Base-by-base conservation (phyloP, 2,888 invertebrate genomes). In the Chrysotoxum bicinctum region DNA sequence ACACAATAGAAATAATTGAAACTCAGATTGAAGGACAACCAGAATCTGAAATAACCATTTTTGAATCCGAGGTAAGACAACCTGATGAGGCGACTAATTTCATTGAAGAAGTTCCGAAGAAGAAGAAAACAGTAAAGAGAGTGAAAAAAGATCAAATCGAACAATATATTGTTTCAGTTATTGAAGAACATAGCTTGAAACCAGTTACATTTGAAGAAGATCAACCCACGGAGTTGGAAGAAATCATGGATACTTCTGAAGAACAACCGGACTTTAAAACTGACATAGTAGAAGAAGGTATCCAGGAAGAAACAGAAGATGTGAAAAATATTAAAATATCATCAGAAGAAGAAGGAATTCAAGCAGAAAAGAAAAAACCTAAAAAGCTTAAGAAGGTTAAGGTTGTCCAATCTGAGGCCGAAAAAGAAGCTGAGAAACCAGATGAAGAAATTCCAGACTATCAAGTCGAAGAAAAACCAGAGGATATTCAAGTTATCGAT, bases 1-100 rank as follows among this genome's bases (percentile, higher is more conserved):
- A 93, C 87, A 89, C 92, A 8, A 93, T 93, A 1, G 92, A 92
- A 87, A 89, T 91, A n/a, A 90, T 92, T 4, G 93, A 93, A 5
- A 89, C 92, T n/a, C 90, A 93, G 88, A 85, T 90, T 64, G 87
- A 92, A 89, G 89, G 91, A 87, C 89, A 93, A 89, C 89, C 90
- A 88, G 40, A 93, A 62, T 89, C 90, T 40, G 86, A 91, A 87
- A 90, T 93, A 2, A 90, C 90, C 10, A 90, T 92, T 9, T 88
- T 89, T 68, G 90, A 89, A 48, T 88, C 88, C 1, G 91, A 91
- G 84, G 87, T 92, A 89, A 87, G 88, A 43, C 48, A 90, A 69
- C 89, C 70, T 16, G 45, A 68, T 23, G 89, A 87, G 58, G 83
- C 60, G 86, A 87, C 62, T 85, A 70, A 84, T 60, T 72, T 88